Base-by-base conservation (phyloP, 1,140 invertebrate species). In the Scaptomyza montana region DNA sequence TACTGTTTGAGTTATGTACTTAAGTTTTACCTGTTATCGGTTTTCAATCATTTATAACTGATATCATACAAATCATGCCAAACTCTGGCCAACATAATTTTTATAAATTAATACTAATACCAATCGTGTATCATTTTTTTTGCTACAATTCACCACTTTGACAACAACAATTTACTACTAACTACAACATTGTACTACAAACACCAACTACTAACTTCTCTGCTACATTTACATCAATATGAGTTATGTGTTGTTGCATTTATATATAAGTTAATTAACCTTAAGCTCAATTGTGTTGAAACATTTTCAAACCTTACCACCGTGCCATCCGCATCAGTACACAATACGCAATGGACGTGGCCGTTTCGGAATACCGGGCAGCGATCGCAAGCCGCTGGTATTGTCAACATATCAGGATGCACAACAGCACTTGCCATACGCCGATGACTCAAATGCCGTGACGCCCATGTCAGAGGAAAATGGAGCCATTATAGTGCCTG, bases 381-480 rank as follows among this genome's bases (percentile, higher is more conserved):
- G 96, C 51, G 98, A 98, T 92, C 95, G 97, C 68, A 98, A 98
- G 92, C 98, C 98, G 3, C 93, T 99, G 64, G 98, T 99, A 47
- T 93, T 98, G 56, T 98, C 97, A 79, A 98, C 97, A 56, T 98
- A 98, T 93, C 94, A 98, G 90, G 98, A 99, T 92, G 98, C 97
- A 62, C 96, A 98, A 92, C 97, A 98, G 93, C 97, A 99, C 92
- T 94, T 99, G 84, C 98, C 98, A 12, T 99, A 98, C 92, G 98
- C 98, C 28, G 98, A 99, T 92, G 98, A 99, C 92, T 99, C 98
- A 50, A 98, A 98, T 90, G 98, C 98, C 54, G 98, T 99, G 3
- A 99, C 98, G 49, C 98, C 98, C 10, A 98, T 98, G 96, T 98
- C 97, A 56, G 98, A 99, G 93, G 98, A 99, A 92, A 98, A 98